A percentile compares a stretch with the other conserved stretches of the same genome.
These are phyloP conservation scores for Cheirogaleus major DNA, from an alignment of 2,797 vertebrate species.

Conservation along the genomic window DNA sequence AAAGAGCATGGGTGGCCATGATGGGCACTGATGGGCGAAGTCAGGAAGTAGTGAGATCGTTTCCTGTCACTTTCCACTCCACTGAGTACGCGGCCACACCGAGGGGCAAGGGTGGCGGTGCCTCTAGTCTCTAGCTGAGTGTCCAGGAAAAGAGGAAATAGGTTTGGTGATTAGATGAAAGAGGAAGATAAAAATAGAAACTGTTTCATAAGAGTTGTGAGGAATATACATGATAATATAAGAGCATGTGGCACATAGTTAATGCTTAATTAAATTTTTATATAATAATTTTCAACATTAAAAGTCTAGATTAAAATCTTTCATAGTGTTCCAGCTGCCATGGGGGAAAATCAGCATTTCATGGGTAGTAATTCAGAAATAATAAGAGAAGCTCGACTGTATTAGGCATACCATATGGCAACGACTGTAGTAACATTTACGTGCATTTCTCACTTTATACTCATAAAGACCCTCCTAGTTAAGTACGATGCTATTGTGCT, in stretches of 20 bases:
- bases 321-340: background rate
- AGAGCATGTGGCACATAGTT: background rate
- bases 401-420: background rate
- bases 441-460: background rate
- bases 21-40: background rate
- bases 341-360: background rate
- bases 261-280: background rate
- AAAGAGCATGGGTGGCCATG: background rate
- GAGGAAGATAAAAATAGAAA: background rate
- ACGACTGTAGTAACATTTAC: background rate
- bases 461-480: background rate
- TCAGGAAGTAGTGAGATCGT: background rate
- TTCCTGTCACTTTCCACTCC: background rate
- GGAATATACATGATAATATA: background rate
- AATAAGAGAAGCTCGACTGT: background rate
- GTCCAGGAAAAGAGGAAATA: background rate
- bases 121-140: background rate
- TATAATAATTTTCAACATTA: background rate
- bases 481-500: background rate
- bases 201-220: background rate
- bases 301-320: background rate
- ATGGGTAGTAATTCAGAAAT: background rate
- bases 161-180: background rate
- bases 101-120: background rate
- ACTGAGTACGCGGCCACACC: background rate